phyloP scores from a whole-genome alignment of 2,113 vertebrate species.

The Atherinomorus stipes region DNA sequence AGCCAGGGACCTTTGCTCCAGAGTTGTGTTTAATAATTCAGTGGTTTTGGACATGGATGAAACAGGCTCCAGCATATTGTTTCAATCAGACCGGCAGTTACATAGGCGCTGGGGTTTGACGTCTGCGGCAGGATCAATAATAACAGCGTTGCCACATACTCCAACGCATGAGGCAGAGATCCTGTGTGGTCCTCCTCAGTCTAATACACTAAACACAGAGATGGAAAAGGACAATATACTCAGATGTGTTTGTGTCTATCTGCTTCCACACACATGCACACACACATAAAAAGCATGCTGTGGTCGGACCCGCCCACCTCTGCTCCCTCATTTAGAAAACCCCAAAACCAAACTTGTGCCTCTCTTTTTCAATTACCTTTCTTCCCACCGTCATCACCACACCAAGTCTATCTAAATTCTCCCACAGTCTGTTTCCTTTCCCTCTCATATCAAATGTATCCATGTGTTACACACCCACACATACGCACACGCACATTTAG shows the following conservation, averaged over 20 bases:
- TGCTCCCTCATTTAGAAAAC: slow-evolving; percentile 75
- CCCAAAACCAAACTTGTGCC: slow-evolving; percentile 75
- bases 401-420: slow-evolving; percentile 65
- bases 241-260: slow-evolving; percentile 68
- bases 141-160: slow-evolving; percentile 66
- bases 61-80: slow-evolving; percentile 75
- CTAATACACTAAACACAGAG: slow-evolving; percentile 59
- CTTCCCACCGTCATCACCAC: slow-evolving; percentile 66
- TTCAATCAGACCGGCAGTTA: slow-evolving; percentile 78
- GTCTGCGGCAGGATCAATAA: slow-evolving; percentile 79
- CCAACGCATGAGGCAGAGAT: slow-evolving; percentile 55
- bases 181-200: slow-evolving; percentile 74
- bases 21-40: slow-evolving; percentile 80
- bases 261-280: slow-evolving; percentile 60
- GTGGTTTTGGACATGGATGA: slow-evolving; percentile 77
- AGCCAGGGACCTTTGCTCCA: slow-evolving; percentile 66
- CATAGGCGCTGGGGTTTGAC: slow-evolving; percentile 74
- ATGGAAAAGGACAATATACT: slow-evolving; percentile 63
- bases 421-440: slow-evolving; percentile 64
- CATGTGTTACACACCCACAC: slow-evolving; percentile 67
- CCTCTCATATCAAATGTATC: slow-evolving; percentile 71
- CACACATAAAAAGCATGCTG: slow-evolving; percentile 52
- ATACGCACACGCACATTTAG: slow-evolving; percentile 11
- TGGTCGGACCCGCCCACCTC: slow-evolving; percentile 75
- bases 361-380: slow-evolving; percentile 79